These are phyloP conservation scores for Drosophila erecta DNA, from an alignment of 1,140 invertebrate genomes.

Conservation along the genomic window DNA sequence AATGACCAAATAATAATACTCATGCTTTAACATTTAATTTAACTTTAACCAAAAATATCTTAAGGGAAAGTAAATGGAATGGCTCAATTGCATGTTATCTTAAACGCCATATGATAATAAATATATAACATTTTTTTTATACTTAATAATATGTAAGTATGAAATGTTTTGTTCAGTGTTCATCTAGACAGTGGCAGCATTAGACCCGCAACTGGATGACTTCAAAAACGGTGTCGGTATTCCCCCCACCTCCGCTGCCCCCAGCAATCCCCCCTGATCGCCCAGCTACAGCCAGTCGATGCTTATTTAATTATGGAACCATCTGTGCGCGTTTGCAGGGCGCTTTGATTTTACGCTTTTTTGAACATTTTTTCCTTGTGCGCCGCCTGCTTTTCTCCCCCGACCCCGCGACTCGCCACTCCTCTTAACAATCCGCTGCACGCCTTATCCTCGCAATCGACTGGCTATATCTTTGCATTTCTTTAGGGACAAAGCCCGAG, in stretches of 20 bases:
- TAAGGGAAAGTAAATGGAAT: too few relatives aligned
- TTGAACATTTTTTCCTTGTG: slow-evolving; percentile 62
- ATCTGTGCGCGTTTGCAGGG: slow-evolving; percentile 76
- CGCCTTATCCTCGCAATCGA: slow-evolving; percentile 8
- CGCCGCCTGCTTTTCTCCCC: slow-evolving; percentile 13
- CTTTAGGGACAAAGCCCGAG: slow-evolving; percentile 1
- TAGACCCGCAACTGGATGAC: slow-evolving; percentile 37
- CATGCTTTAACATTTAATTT: too few relatives aligned
- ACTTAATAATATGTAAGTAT: not conserved
- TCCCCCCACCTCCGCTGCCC: slow-evolving; percentile 48
- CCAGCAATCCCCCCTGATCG: not conserved
- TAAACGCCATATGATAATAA: too few relatives aligned
- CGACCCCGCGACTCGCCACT: not conserved
- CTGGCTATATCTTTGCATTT: slow-evolving; percentile 35
- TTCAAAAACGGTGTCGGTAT: slow-evolving; percentile 59
- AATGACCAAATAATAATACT: too few relatives aligned
- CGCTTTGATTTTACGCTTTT: slow-evolving; percentile 82
- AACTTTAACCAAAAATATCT: too few relatives aligned
- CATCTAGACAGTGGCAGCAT: not conserved
- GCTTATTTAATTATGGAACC: slow-evolving; percentile 80
- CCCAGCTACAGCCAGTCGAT: slow-evolving; percentile 43
- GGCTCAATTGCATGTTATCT: too few relatives aligned
- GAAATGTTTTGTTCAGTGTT: slow-evolving; percentile 1
- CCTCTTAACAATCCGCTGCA: slow-evolving; percentile 2
- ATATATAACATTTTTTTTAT: too few relatives aligned